These are phyloP conservation scores for Phragmatobia fuliginosa DNA, from an alignment of 2,888 invertebrate genomes.

Conservation along the genomic window DNA sequence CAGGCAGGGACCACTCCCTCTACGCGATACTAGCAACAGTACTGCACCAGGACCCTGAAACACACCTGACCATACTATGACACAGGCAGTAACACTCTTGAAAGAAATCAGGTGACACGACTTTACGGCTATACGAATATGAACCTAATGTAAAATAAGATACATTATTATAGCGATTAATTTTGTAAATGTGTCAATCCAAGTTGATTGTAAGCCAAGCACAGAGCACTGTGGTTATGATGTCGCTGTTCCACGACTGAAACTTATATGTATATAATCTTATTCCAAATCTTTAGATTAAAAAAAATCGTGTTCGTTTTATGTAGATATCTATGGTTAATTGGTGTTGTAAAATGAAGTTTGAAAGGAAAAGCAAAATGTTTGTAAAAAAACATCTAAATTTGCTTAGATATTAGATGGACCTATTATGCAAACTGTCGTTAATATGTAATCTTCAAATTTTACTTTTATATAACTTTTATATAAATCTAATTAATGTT, in stretches of 20 bases:
- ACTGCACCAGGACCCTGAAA: slow-evolving; percentile 64
- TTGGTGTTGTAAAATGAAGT: neutral
- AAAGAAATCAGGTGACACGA: neutral
- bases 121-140: neutral
- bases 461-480: neutral
- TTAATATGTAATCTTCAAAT: neutral
- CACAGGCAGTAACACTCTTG: no score
- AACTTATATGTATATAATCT: neutral
- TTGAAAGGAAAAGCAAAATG: neutral
- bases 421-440: neutral
- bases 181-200: neutral
- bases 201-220: neutral
- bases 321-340: neutral
- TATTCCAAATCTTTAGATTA: neutral
- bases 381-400: neutral
- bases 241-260: neutral
- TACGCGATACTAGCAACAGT: slow-evolving; percentile 68
- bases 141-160: neutral
- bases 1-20: slow-evolving; percentile 58
- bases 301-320: neutral
- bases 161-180: neutral
- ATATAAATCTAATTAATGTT: no score
- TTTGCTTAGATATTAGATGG: neutral
- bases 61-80: slow-evolving; percentile 56
- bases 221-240: neutral